phyloP scores from a whole-genome alignment of 2,113 vertebrate genomes.

The Speoplatyrhinus poulsoni region DNA sequence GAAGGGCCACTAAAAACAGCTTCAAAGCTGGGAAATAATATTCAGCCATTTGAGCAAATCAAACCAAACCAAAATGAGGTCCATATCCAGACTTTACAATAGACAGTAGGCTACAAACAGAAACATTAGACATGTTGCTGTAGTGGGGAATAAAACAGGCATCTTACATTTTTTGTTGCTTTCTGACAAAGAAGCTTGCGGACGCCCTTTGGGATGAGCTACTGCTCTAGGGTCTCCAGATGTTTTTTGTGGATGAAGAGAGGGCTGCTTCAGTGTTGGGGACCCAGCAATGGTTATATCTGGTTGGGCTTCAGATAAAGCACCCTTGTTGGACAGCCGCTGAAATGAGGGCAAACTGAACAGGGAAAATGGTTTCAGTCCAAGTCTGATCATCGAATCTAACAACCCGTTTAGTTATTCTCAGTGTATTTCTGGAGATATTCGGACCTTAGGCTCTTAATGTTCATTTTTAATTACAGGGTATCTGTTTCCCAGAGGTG shows the following conservation, averaged over 20 bases:
- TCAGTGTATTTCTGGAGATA: background rate
- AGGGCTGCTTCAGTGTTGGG: background rate
- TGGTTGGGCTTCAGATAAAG: background rate
- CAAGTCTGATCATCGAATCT: too few species aligned
- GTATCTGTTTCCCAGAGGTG: background rate
- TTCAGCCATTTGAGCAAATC: too few species aligned
- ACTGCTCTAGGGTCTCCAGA: background rate
- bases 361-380: background rate
- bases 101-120: too few species aligned
- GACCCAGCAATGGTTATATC: background rate
- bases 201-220: constrained; percentile 4
- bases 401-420: background rate
- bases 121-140: too few species aligned
- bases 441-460: background rate
- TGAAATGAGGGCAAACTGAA: constrained; percentile 34
- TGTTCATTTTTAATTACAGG: background rate
- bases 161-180: constrained; percentile 24
- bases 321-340: background rate
- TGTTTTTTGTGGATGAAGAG: constrained; percentile 2
- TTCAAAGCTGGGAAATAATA: too few species aligned
- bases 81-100: background rate
- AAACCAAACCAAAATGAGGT: too few species aligned
- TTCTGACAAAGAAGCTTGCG: background rate
- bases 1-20: too few species aligned
- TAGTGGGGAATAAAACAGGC: too few species aligned